phyloP scores from a whole-genome alignment of 2,888 invertebrate genomes.

The Amiota mariae region DNA sequence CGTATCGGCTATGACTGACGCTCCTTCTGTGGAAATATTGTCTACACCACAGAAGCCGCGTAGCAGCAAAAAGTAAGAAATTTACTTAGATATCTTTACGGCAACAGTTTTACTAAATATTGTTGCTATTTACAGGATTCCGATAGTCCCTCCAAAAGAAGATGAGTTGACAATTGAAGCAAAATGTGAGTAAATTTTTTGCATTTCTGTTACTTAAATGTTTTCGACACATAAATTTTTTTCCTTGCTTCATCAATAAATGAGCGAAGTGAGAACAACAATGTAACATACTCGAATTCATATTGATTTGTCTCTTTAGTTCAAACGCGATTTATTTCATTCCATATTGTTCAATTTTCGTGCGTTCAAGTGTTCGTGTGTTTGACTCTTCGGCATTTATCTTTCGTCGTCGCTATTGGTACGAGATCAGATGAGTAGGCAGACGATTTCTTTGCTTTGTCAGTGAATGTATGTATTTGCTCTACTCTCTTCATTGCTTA shows the following conservation, averaged over 20 bases:
- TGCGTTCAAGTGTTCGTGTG: background rate
- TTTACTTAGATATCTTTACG: background rate
- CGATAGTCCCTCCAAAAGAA: slow-evolving; percentile 61
- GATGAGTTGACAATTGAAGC: slow-evolving; percentile 32
- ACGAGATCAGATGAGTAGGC: slow-evolving; percentile 18
- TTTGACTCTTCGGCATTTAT: background rate
- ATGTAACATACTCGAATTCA: background rate
- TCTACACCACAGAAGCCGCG: slow-evolving; percentile 74
- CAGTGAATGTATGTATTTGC: background rate
- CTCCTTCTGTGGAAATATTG: slow-evolving; percentile 75
- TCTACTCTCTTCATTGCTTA: slow-evolving; percentile 10
- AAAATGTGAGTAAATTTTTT: slow-evolving; percentile 45
- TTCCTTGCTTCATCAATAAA: background rate
- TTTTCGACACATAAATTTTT: background rate
- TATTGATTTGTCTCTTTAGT: background rate
- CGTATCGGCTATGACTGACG: slow-evolving; percentile 82
- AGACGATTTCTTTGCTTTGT: slow-evolving; percentile 13
- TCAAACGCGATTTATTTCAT: background rate
- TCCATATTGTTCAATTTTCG: background rate
- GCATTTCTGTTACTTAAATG: too few species aligned
- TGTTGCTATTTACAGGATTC: slow-evolving; percentile 52
- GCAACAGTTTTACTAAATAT: background rate
- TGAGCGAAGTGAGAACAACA: background rate
- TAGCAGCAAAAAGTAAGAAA: slow-evolving; percentile 70
- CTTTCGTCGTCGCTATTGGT: background rate